A percentile compares a stretch with the other conserved stretches of the same genome.
Conservation (phyloP, 2,797 vertebrate species). For the Nothura maculosa region DNA sequence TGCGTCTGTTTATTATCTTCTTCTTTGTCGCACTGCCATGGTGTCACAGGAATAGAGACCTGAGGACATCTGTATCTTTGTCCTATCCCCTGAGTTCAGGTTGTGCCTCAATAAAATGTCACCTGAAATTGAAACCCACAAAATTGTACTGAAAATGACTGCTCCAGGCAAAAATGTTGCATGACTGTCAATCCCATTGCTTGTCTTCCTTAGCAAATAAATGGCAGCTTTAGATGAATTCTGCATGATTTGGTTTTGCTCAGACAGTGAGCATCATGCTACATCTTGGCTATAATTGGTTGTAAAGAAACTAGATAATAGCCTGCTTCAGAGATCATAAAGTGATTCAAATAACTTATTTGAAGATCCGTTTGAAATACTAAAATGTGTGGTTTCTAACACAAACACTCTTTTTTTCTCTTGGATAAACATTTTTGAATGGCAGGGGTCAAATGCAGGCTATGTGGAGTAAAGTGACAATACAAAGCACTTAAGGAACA, state of each 20-base stretch:
- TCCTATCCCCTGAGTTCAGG: neutral
- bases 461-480: neutral
- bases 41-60: neutral
- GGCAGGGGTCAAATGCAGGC: neutral
- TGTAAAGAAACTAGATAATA: neutral
- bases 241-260: rapidly evolving
- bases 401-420: neutral
- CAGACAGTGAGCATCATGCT: neutral
- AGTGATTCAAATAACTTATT: neutral
- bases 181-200: neutral
- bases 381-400: neutral
- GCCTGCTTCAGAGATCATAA: neutral
- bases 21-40: neutral
- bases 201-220: neutral
- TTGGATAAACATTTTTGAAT: neutral
- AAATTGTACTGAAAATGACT: neutral
- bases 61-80: neutral
- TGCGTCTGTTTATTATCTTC: neutral
- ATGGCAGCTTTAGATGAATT: neutral
- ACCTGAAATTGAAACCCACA: neutral
- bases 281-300: neutral
- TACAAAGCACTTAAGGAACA: neutral
- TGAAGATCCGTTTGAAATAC: neutral
- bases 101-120: neutral
- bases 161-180: neutral